Evolutionary conservation across 2,797 vertebrate species (phyloP).

Genomic region (Hydrolagus colliei): DNA sequence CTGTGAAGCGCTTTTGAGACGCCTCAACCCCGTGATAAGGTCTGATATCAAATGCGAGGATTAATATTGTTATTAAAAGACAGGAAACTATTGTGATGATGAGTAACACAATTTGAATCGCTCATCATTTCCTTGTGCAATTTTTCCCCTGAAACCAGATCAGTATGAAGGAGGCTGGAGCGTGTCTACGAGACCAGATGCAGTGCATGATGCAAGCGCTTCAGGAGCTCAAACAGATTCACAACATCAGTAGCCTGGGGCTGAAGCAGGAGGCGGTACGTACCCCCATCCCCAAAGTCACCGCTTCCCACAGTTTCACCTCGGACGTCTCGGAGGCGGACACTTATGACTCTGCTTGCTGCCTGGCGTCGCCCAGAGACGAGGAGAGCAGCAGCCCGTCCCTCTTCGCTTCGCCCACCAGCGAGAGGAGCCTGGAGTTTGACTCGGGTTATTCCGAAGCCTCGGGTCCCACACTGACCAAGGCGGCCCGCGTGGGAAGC

Average conservation of each 20-base stretch:
- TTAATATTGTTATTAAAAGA: neutral
- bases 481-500: constrained; percentile 11
- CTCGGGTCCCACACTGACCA: constrained; percentile 59
- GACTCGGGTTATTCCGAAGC: constrained; percentile 92
- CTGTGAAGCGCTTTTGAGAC: neutral
- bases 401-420: constrained; percentile 59
- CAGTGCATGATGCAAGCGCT: constrained; percentile 63
- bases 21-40: neutral
- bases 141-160: constrained; percentile 50
- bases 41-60: too few relatives aligned
- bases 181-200: constrained; percentile 62
- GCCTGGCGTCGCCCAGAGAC: constrained; percentile 65
- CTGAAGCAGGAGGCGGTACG: neutral
- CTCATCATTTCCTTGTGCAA: neutral
- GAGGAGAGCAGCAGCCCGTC: constrained; percentile 50
- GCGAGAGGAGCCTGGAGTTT: constrained; percentile 79
- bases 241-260: constrained; percentile 12
- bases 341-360: constrained; percentile 78
- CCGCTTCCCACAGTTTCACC: constrained; percentile 31
- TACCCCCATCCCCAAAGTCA: neutral
- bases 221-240: constrained; percentile 62
- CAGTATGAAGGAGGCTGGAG: constrained; percentile 65
- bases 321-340: constrained; percentile 70
- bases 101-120: neutral
- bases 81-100: neutral